phyloP scores from a whole-genome alignment of 2,113 vertebrate genomes.

The Notarius lentiginosus region DNA sequence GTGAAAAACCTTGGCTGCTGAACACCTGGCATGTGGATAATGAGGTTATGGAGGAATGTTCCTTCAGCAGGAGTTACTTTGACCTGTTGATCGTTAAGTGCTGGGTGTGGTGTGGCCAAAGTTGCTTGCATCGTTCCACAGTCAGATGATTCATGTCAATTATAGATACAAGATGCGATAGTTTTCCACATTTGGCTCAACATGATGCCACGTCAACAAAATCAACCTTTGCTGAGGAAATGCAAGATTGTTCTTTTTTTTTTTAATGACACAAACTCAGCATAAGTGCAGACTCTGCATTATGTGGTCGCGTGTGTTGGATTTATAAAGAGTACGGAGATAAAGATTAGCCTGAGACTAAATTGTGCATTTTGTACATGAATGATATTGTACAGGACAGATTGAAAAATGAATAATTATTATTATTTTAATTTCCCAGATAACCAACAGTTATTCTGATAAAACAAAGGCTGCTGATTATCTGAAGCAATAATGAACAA shows the following conservation, averaged over 20 bases:
- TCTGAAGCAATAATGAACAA: neutral
- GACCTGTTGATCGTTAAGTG: slow-evolving; percentile 32
- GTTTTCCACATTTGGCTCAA: slow-evolving; percentile 11
- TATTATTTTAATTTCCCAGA: neutral
- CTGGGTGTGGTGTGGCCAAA: slow-evolving; percentile 41
- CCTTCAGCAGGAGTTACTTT: slow-evolving; percentile 27
- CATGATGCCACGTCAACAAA: slow-evolving; percentile 32
- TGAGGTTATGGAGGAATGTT: slow-evolving; percentile 18
- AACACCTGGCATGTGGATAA: slow-evolving; percentile 32
- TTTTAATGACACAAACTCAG: slow-evolving; percentile 24
- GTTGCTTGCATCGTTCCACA: slow-evolving; percentile 10
- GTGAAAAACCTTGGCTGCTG: slow-evolving; percentile 22
- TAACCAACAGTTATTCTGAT: neutral
- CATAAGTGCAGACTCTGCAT: neutral
- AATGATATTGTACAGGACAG: neutral
- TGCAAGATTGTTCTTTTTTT: slow-evolving; percentile 34
- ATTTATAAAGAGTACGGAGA: neutral
- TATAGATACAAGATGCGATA: slow-evolving; percentile 38
- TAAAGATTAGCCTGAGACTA: neutral
- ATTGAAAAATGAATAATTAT: too few relatives aligned
- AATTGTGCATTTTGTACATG: neutral
- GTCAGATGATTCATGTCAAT: slow-evolving; percentile 51
- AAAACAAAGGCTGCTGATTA: neutral
- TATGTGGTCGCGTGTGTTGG: neutral
- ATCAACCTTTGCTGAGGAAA: slow-evolving; percentile 33